Conservation (phyloP, 2,888 invertebrate genomes). For the Tinea pellionella region DNA sequence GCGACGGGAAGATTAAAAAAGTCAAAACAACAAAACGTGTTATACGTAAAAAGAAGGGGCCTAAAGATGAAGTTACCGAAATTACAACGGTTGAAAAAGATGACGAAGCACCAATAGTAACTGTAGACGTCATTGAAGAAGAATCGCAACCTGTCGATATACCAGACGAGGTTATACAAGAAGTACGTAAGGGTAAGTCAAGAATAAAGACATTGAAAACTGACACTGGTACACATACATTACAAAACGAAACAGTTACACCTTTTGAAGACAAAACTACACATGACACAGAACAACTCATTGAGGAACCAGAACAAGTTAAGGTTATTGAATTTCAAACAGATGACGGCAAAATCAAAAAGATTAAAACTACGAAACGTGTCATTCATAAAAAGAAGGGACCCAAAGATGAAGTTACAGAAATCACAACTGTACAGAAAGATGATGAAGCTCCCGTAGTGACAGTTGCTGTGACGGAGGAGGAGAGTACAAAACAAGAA, state of each 20-base stretch:
- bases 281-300: slow-evolving; percentile 12
- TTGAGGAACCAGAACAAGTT: slow-evolving; percentile 20
- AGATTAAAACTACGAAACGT: slow-evolving; percentile 24
- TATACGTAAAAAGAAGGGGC: slow-evolving; percentile 32
- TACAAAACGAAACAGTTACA: slow-evolving; percentile 27
- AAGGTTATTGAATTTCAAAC: slow-evolving; percentile 22
- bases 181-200: too few relatives aligned
- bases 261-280: slow-evolving; percentile 15
- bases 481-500: slow-evolving; percentile 20
- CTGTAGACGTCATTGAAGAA: slow-evolving; percentile 36
- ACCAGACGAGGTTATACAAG: too few relatives aligned
- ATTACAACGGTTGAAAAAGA: slow-evolving; percentile 58
- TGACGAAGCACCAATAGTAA: slow-evolving; percentile 24
- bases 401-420: slow-evolving; percentile 34
- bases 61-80: slow-evolving; percentile 43
- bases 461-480: neutral
- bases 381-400: slow-evolving; percentile 33
- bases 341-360: slow-evolving; percentile 21
- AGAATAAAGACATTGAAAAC: too few relatives aligned
- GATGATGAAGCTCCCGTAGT: slow-evolving; percentile 26
- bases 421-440: slow-evolving; percentile 28
- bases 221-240: too few relatives aligned
- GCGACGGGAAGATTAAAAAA: neutral
- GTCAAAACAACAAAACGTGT: slow-evolving; percentile 16
- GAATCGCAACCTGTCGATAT: too few relatives aligned